A percentile compares a stretch with the other conserved stretches of the same genome.
These are phyloP conservation scores for Idaea biselata DNA, from an alignment of 2,888 invertebrate species.

Conservation along the genomic window DNA sequence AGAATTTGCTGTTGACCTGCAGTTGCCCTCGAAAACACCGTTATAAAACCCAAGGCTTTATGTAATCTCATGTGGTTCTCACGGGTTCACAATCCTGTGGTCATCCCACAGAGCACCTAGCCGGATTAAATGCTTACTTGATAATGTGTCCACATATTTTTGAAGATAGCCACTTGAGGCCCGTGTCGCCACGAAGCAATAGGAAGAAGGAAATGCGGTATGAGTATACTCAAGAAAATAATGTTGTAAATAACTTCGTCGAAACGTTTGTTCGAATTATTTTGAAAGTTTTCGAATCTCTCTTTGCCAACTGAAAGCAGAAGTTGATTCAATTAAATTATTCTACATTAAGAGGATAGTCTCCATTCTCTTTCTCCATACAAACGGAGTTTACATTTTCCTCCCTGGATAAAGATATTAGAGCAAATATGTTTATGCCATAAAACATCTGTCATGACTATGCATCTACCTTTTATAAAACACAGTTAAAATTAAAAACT, in stretches of 20 bases:
- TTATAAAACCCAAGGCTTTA: no score
- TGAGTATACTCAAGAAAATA: slow-evolving; percentile 85
- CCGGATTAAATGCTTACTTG: slow-evolving; percentile 67
- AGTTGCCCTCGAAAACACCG: no score
- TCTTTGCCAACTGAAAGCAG: slow-evolving; percentile 72
- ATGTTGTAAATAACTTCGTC: slow-evolving; percentile 88
- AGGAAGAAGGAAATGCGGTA: slow-evolving; percentile 86
- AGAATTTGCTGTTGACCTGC: no score
- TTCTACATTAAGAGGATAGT: not conserved
- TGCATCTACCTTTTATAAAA: no score
- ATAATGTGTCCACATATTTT: slow-evolving; percentile 90
- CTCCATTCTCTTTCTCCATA: not conserved
- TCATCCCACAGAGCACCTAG: no score
- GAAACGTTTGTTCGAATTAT: slow-evolving; percentile 83
- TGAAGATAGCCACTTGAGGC: slow-evolving; percentile 85
- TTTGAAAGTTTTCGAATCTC: slow-evolving; percentile 77
- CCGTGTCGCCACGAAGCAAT: slow-evolving; percentile 87
- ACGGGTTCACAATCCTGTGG: no score
- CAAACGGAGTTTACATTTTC: no score
- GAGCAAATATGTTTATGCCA: no score
- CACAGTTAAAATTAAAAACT: no score
- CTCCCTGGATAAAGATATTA: no score
- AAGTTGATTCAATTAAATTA: slow-evolving; percentile 3
- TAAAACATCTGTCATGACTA: no score
- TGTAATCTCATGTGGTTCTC: no score